Evolutionary conservation across 2,888 invertebrate genomes (phyloP).

Genomic region (Sepioteuthis lessoniana): DNA sequence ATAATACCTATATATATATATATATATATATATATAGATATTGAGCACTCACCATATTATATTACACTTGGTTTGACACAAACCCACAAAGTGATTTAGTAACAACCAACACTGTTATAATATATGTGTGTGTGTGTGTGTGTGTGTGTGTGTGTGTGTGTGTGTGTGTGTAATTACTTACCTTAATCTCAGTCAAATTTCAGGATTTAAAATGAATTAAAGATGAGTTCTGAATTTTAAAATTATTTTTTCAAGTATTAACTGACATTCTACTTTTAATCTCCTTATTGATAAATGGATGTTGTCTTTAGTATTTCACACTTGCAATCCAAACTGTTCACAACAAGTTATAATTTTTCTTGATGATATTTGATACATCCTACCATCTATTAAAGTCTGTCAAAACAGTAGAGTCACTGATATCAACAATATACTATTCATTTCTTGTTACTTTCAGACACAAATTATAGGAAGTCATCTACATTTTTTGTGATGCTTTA

Average conservation of each 20-base stretch:
- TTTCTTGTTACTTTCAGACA: not conserved
- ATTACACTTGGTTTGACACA: too few relatives aligned
- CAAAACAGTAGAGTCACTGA: not conserved
- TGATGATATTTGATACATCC: not conserved
- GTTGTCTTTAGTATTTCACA: not conserved
- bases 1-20: too few relatives aligned
- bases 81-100: too few relatives aligned
- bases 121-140: too few relatives aligned
- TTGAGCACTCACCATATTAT: too few relatives aligned
- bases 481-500: too few relatives aligned
- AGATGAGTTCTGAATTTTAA: not conserved
- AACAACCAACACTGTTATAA: too few relatives aligned
- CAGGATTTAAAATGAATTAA: not conserved
- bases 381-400: too few relatives aligned
- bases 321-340: not conserved
- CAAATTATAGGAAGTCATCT: not conserved
- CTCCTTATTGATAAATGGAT: not conserved
- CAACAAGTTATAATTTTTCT: not conserved
- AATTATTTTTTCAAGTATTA: too few relatives aligned
- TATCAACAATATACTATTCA: not conserved
- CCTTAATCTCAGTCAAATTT: not conserved
- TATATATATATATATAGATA: too few relatives aligned
- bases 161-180: not conserved
- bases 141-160: too few relatives aligned
- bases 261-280: not conserved